Base-by-base conservation (phyloP, 1,140 invertebrate species). In the Formica exsecta region DNA sequence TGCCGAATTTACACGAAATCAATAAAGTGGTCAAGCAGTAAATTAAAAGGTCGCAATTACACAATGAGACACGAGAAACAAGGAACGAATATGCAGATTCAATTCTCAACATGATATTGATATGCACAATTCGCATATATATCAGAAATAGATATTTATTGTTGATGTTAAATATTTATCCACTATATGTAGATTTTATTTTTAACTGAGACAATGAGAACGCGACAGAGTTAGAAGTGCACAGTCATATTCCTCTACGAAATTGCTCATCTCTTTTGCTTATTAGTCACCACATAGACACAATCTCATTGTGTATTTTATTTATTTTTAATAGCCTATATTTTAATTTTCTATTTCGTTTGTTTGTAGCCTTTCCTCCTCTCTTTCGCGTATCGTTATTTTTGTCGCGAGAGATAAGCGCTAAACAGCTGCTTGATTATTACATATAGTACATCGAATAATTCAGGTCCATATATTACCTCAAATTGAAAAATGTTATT, bases 1-100 rank as follows among this genome's bases (percentile, higher is more conserved):
- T 73, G 54, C 13, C 25, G 62, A 74, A 83, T 74, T 83, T 74
- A 83, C 11, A 13, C 54, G 79, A 73, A 61, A 73, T 81, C 79
- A 57, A 73, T 81, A 73, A 11, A 41, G 36, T 36, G 22, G 51
- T 64, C 62, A n/a, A 29, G 25, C 36, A 4, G n/a, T 44, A 29
- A 57, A 73, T 73, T 36, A 25, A 51, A 51, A 22, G 79, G 36
- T 8, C 19, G 36, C 59, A 59, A 59, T 71, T 71, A 71, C 25
- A 71, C 19, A 65, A 16, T 22, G 61, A 44, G 19, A 61, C 2
- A 11, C 36, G 36, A 25, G n/a, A 74, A 19, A 22, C 9, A 9
- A 41, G 38, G 4, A 44, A 66, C 64, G 44, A 59, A 75, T 41
- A 38, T 29, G 9, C 32, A 32, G n/a, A 74, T 57, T 22, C n/a